phyloP scores from a whole-genome alignment of 1,140 invertebrate genomes.

The Tetramorium alpestre region DNA sequence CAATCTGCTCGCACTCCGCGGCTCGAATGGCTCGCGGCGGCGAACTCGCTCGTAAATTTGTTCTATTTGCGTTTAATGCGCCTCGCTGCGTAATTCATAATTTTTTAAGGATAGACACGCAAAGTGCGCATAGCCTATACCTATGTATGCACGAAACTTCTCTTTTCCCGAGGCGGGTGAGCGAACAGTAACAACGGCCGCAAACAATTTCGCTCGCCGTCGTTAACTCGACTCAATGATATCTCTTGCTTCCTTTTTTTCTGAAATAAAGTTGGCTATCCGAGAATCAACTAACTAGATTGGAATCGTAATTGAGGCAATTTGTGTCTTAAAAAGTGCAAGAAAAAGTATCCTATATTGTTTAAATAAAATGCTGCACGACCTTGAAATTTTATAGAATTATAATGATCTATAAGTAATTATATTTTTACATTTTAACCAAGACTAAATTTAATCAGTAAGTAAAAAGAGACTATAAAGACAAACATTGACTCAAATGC shows the following conservation, averaged over 20 bases:
- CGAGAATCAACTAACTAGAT: conserved; percentile 17
- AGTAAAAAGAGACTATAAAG: neutral
- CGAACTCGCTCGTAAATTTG: conserved; percentile 57
- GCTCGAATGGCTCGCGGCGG: conserved; percentile 4
- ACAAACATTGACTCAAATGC: neutral
- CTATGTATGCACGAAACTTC: neutral
- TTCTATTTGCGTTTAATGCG: conserved; percentile 67
- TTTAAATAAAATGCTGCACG: neutral
- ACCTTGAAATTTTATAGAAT: neutral
- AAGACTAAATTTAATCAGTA: neutral
- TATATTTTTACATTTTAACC: neutral
- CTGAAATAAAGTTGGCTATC: conserved; percentile 12
- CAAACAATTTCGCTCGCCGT: neutral
- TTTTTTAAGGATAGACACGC: conserved; percentile 15
- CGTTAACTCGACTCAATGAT: conserved; percentile 14
- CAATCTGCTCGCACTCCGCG: neutral
- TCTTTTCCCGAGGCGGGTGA: neutral
- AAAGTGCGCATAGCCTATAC: neutral
- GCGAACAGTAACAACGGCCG: conserved; percentile 7
- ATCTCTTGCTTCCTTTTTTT: neutral
- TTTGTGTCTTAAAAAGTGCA: conserved; percentile 2
- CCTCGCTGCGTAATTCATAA: conserved; percentile 41
- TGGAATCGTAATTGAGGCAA: conserved; percentile 14
- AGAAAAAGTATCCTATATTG: neutral
- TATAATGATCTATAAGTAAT: neutral